phyloP scores from a whole-genome alignment of 2,797 vertebrate species.

The Clamator glandarius region DNA sequence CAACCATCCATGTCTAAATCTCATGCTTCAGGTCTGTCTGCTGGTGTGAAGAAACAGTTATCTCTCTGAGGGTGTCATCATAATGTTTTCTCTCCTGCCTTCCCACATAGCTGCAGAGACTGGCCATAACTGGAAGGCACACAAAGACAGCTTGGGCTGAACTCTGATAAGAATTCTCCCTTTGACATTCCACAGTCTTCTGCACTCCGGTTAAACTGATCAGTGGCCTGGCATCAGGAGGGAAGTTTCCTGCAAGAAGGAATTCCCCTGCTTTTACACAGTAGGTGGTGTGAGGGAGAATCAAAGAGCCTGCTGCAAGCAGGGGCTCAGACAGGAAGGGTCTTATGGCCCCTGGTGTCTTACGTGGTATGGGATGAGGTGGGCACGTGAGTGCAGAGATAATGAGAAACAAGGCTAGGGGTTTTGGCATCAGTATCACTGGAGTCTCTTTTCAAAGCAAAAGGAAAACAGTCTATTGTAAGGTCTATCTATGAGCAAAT shows the following conservation, averaged over 20 bases:
- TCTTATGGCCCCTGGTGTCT: too few relatives aligned
- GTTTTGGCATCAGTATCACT: fast-evolving
- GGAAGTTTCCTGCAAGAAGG: not conserved
- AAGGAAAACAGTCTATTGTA: not conserved
- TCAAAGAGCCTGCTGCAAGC: fast-evolving
- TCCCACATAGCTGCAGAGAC: not conserved
- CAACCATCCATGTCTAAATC: not conserved
- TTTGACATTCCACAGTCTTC: not conserved
- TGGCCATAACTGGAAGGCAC: fast-evolving
- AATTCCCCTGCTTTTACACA: fast-evolving
- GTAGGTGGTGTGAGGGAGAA: fast-evolving
- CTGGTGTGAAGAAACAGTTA: not conserved
- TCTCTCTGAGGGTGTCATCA: not conserved
- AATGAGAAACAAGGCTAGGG: not conserved
- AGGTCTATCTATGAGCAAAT: not conserved
- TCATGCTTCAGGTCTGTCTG: not conserved
- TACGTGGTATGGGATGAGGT: not conserved
- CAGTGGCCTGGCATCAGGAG: not conserved
- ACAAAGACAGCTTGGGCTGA: not conserved
- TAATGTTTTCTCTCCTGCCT: not conserved
- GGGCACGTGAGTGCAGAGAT: not conserved
- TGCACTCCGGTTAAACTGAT: not conserved
- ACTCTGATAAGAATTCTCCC: not conserved
- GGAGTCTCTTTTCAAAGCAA: not conserved
- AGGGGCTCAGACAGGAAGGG: not conserved